These are phyloP conservation scores for Alouatta palliata DNA, from an alignment of 2,113 vertebrate genomes.

Conservation along the genomic window DNA sequence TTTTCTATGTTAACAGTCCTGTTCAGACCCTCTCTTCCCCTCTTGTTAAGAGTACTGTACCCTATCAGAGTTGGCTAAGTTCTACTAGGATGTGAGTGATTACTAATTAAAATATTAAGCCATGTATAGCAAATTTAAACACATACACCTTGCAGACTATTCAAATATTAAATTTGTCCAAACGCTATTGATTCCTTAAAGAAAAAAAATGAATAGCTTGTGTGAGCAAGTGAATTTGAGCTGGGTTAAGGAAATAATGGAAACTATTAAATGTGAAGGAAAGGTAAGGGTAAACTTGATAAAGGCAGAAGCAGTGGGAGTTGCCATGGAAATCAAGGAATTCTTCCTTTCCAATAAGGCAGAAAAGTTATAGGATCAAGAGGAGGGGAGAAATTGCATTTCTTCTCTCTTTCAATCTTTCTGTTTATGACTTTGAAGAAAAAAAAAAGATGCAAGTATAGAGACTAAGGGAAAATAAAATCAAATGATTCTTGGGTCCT, in stretches of 20 bases:
- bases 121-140: background rate
- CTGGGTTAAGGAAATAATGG: background rate
- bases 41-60: background rate
- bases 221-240: background rate
- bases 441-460: background rate
- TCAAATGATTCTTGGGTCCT: background rate
- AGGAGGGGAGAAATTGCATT: background rate
- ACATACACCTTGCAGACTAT: background rate
- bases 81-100: background rate
- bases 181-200: background rate
- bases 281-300: background rate
- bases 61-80: background rate
- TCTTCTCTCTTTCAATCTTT: background rate
- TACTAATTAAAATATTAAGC: background rate
- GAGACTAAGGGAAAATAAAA: background rate
- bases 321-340: background rate
- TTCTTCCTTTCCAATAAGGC: background rate
- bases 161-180: background rate
- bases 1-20: background rate
- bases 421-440: background rate
- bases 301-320: background rate
- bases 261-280: background rate
- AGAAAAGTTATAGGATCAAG: background rate
- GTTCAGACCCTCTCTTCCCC: background rate
- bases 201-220: background rate